Conservation (phyloP, 1,140 invertebrate species). For the Amyelois transitella region DNA sequence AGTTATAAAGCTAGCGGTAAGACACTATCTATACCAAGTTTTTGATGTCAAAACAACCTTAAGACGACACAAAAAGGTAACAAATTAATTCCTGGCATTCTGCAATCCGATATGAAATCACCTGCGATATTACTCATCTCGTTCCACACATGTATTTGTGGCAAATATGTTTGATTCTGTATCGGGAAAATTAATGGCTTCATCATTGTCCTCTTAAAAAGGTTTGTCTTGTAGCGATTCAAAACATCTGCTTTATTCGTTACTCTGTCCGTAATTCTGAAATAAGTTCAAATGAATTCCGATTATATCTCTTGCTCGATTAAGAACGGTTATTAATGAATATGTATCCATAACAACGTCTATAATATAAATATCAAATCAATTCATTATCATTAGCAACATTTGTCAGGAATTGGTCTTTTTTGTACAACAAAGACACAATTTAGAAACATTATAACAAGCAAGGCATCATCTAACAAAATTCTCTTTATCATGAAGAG, state of each 20-base stretch:
- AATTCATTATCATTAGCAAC: no score
- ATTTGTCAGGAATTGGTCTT: no score
- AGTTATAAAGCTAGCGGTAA: conserved; percentile 46
- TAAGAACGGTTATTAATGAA: no score
- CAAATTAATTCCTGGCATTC: conserved; percentile 33
- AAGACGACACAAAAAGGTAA: conserved; percentile 31
- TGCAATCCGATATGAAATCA: conserved; percentile 16
- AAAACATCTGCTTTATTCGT: background rate
- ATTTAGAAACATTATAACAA: no score
- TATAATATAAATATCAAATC: no score
- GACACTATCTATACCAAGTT: conserved; percentile 49
- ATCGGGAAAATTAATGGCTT: background rate
- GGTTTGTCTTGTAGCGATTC: no score
- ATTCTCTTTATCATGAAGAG: no score
- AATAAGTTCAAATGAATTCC: background rate
- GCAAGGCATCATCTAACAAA: no score
- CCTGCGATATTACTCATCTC: conserved; percentile 2
- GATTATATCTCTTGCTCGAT: no score
- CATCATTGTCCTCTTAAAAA: background rate
- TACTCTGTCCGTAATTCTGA: background rate
- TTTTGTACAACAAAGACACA: no score
- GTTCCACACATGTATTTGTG: background rate
- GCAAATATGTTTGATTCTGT: background rate
- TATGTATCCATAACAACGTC: no score
- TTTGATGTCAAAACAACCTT: conserved; percentile 43